phyloP scores from a whole-genome alignment of 1,140 invertebrate species.

The Rhopalosiphum maidis region DNA sequence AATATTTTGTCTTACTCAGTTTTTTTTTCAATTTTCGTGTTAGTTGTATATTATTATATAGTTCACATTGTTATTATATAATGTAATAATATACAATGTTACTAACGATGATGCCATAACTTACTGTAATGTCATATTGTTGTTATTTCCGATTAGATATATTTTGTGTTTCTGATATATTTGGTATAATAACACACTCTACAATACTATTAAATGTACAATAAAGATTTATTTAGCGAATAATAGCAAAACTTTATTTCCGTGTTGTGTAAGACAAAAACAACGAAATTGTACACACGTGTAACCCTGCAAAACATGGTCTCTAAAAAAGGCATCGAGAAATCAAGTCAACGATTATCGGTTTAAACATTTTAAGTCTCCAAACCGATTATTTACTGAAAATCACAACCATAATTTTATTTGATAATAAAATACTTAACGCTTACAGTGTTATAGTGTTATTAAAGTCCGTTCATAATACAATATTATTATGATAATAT shows the following conservation, averaged over 20 bases:
- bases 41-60: background rate
- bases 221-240: background rate
- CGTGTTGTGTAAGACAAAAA: background rate
- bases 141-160: background rate
- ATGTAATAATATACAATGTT: background rate
- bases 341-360: background rate
- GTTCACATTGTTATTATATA: background rate
- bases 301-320: background rate
- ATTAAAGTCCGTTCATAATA: background rate
- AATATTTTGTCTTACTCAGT: background rate
- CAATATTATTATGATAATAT: background rate
- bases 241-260: background rate
- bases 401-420: background rate
- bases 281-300: background rate
- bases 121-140: background rate
- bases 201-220: background rate
- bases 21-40: background rate
- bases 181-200: background rate
- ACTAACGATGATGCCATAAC: background rate
- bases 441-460: background rate
- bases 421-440: background rate
- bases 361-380: background rate
- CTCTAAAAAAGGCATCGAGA: background rate
- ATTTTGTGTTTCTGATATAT: conserved; percentile 4
- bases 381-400: background rate